Evolutionary conservation across 1,140 invertebrate species (phyloP).

Genomic region (Hermatobates lingyangjiaoensis): DNA sequence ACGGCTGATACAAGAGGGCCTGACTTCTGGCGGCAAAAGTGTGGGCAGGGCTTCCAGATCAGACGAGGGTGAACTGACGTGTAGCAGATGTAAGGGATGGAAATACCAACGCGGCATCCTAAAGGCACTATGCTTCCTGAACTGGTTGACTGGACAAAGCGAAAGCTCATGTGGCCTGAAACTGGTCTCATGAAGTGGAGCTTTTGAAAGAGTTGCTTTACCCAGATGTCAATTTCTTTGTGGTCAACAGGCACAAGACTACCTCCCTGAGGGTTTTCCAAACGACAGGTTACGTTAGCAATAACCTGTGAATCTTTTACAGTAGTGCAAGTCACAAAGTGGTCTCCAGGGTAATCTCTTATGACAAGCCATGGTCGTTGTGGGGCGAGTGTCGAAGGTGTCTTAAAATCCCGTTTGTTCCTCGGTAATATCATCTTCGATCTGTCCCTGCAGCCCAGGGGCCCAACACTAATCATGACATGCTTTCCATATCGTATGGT

Average conservation of each 20-base stretch:
- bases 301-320: conserved; percentile 51
- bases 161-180: conserved; percentile 55
- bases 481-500: conserved; percentile 38
- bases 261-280: conserved; percentile 41
- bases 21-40: conserved; percentile 34
- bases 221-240: conserved; percentile 45
- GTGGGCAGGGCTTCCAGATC: conserved; percentile 38
- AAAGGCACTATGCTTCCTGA: conserved; percentile 31
- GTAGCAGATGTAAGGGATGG: conserved; percentile 55
- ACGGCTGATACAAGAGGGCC: conserved; percentile 26
- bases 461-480: conserved; percentile 49
- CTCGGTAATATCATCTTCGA: conserved; percentile 43
- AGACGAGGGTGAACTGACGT: conserved; percentile 40
- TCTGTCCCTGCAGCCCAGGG: conserved; percentile 44
- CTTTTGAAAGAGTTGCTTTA: conserved; percentile 44
- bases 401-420: conserved; percentile 31
- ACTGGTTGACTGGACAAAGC: conserved; percentile 31
- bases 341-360: conserved; percentile 47
- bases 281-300: conserved; percentile 54
- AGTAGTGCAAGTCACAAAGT: conserved; percentile 58
- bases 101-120: conserved; percentile 51
- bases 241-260: conserved; percentile 46
- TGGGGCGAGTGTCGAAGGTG: conserved; percentile 27
- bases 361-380: conserved; percentile 56
- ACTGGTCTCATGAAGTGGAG: conserved; percentile 37